phyloP scores from a whole-genome alignment of 92 coral and sea anemone species.

The Actinostola sp. region DNA sequence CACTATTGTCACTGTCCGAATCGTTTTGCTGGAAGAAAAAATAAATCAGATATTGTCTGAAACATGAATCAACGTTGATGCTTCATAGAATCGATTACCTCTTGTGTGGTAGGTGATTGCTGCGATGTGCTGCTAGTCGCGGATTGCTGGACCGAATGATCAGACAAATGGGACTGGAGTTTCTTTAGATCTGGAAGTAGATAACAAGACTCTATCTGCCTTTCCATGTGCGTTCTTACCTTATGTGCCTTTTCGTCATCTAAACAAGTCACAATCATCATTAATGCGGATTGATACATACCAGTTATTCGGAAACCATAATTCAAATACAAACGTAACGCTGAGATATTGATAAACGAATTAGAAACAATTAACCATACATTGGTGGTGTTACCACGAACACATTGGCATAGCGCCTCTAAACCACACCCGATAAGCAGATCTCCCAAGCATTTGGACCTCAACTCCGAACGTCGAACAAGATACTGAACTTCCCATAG shows the following conservation, averaged over 20 bases:
- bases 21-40: too few species aligned
- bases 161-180: not conserved
- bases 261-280: not conserved
- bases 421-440: conserved; percentile 9
- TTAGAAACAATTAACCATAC: conserved; percentile 20
- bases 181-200: conserved; percentile 9
- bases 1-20: too few species aligned
- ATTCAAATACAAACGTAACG: conserved; percentile 7
- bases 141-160: too few species aligned
- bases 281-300: conserved; percentile 10
- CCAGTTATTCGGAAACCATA: not conserved
- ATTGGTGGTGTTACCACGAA: not conserved
- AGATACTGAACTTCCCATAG: not conserved
- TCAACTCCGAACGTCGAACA: not conserved
- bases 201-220: conserved; percentile 1
- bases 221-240: not conserved
- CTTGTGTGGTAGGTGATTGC: too few species aligned
- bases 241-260: not conserved
- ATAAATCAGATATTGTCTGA: too few species aligned
- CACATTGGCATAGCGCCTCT: not conserved
- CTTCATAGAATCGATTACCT: too few species aligned
- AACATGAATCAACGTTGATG: too few species aligned
- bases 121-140: too few species aligned
- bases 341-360: conserved; percentile 9
- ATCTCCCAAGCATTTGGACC: conserved; percentile 10